These are phyloP conservation scores for Philereme vetulata DNA, from an alignment of 2,888 invertebrate genomes.

Conservation along the genomic window DNA sequence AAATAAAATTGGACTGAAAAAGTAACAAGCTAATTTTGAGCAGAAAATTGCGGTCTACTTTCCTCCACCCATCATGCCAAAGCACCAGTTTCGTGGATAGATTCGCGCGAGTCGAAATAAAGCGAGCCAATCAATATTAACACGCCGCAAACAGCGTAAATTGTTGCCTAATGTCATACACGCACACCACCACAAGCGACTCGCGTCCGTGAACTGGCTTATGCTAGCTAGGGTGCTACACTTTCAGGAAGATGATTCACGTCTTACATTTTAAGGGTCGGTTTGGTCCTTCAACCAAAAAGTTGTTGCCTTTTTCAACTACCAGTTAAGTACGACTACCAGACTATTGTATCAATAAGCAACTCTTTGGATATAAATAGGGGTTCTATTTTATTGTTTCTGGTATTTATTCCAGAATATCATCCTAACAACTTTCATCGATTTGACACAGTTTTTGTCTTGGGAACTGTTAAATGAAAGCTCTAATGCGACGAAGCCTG, in stretches of 20 bases:
- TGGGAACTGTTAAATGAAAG: conserved; percentile 6
- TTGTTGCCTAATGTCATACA: conserved; percentile 82
- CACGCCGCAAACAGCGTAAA: conserved; percentile 84
- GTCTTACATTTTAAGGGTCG: background rate
- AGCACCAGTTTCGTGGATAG: conserved; percentile 71
- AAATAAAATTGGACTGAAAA: background rate
- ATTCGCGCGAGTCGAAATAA: conserved; percentile 81
- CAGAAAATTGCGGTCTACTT: conserved; percentile 34
- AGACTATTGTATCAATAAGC: too few relatives aligned
- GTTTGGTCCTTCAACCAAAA: background rate
- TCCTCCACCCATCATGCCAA: conserved; percentile 40
- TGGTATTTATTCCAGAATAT: too few relatives aligned
- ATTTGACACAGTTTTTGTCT: background rate
- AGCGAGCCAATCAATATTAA: conserved; percentile 84
- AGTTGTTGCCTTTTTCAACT: background rate
- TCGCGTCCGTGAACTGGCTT: conserved; percentile 58
- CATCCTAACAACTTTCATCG: too few relatives aligned
- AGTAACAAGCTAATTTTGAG: conserved; percentile 6
- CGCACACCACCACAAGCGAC: conserved; percentile 63
- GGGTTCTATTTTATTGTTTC: too few relatives aligned
- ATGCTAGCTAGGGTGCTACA: conserved; percentile 61
- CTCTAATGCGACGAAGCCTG: conserved; percentile 48
- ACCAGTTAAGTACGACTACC: background rate
- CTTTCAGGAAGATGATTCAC: conserved; percentile 18
- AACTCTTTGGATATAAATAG: too few relatives aligned